Evolutionary conservation across 2,113 vertebrate genomes (phyloP).

Genomic region (Numida meleagris): DNA sequence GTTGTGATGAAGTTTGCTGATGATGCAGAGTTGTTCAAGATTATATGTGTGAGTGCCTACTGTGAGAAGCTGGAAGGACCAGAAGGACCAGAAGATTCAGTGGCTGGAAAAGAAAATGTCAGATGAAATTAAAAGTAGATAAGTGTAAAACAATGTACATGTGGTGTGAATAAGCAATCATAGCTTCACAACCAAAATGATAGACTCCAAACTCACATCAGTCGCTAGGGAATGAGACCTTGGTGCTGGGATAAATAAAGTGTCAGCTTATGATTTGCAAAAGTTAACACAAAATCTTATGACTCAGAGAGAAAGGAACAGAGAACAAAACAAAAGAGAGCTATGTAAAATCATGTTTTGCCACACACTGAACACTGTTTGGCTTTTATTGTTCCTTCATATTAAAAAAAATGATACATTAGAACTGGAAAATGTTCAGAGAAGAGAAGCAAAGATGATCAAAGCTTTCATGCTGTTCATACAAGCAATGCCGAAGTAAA

Average conservation of each 20-base stretch:
- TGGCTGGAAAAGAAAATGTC: not conserved
- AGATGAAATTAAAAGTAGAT: not conserved
- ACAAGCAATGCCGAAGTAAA: not conserved
- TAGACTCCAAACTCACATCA: not conserved
- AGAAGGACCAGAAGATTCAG: not conserved
- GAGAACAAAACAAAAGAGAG: not conserved
- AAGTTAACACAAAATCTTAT: not conserved
- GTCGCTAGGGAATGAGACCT: not conserved
- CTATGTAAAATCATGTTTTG: not conserved
- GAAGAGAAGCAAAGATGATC: not conserved
- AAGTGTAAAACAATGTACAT: rapidly evolving
- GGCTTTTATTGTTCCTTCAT: not conserved
- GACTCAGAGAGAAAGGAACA: not conserved
- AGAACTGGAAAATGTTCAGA: too few relatives aligned
- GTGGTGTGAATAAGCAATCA: not conserved
- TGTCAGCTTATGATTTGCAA: rapidly evolving
- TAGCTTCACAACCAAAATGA: not conserved
- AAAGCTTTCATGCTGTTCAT: not conserved
- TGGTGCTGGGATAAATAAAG: not conserved
- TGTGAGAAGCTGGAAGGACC: not conserved
- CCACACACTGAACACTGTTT: rapidly evolving
- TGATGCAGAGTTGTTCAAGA: not conserved
- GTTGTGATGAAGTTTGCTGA: not conserved
- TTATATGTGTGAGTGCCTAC: not conserved
- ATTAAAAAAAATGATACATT: too few relatives aligned